Percentiles rank a stretch among this genome's conserved stretches.
phyloP scores from a whole-genome alignment of 2,888 invertebrate species.

The Agonopterix arenella region DNA sequence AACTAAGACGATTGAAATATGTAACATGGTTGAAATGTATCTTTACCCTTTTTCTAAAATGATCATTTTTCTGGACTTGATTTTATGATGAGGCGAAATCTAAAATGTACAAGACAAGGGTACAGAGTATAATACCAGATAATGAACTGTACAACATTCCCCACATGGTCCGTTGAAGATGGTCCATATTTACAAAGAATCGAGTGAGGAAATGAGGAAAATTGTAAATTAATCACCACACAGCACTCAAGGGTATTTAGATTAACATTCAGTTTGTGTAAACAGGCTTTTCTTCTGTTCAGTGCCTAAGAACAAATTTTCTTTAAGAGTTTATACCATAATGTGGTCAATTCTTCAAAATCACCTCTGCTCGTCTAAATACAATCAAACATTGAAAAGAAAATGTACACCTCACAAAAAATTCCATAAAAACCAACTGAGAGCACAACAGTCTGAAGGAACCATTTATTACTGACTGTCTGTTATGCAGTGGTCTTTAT shows the following conservation, averaged over 20 bases:
- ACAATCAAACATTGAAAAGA: background rate
- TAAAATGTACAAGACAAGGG: background rate
- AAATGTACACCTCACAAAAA: background rate
- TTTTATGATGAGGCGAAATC: background rate
- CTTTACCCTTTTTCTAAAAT: background rate
- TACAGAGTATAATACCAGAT: background rate
- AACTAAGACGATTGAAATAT: background rate
- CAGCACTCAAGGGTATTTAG: no score
- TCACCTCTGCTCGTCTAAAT: background rate
- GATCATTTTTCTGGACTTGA: background rate
- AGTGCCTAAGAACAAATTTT: constrained; percentile 1
- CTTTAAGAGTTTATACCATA: constrained; percentile 4
- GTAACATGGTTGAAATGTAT: background rate
- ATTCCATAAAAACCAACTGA: constrained; percentile 1
- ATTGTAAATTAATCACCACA: no score
- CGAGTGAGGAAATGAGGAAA: background rate
- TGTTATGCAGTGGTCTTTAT: constrained; percentile 1
- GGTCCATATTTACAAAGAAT: background rate
- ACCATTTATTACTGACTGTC: background rate
- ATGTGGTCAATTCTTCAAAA: constrained; percentile 8
- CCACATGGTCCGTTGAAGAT: no score
- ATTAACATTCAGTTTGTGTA: no score
- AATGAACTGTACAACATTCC: background rate
- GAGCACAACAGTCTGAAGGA: constrained; percentile 4
- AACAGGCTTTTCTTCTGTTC: background rate